Percentiles rank a stretch among this genome's conserved stretches.
Evolutionary conservation across 64 coral and sea anemone species (phyloP).

Genomic region (Dendrophyllia cribrosa): DNA sequence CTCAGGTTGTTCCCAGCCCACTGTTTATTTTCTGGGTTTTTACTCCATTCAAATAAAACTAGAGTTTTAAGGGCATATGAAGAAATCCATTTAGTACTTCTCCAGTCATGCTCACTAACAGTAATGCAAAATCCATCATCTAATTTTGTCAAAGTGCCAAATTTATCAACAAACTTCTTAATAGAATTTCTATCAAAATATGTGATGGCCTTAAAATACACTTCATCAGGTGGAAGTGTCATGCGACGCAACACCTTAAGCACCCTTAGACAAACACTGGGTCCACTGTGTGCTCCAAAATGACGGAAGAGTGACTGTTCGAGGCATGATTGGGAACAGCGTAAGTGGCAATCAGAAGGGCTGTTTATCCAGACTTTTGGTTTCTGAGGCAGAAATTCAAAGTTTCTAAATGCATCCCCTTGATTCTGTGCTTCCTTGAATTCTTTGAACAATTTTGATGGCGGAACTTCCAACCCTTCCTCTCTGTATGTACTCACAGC

Average conservation of each 20-base stretch:
- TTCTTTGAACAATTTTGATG: neutral
- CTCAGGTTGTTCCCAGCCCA: conserved; percentile 13
- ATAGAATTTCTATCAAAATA: too few relatives aligned
- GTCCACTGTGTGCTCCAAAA: conserved; percentile 31
- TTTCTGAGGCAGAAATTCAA: too few relatives aligned
- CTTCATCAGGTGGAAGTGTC: neutral
- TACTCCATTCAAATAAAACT: conserved; percentile 39
- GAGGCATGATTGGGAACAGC: conserved; percentile 47
- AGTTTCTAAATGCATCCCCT: too few relatives aligned
- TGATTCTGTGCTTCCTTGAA: too few relatives aligned
- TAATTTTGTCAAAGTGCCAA: too few relatives aligned
- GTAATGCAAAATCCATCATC: too few relatives aligned
- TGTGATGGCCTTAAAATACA: too few relatives aligned
- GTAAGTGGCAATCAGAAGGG: neutral
- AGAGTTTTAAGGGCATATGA: conserved; percentile 55
- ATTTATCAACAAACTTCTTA: too few relatives aligned
- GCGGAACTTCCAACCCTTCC: neutral
- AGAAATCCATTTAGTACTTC: neutral
- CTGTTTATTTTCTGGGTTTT: neutral
- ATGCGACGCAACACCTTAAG: conserved; percentile 42
- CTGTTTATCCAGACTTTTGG: too few relatives aligned
- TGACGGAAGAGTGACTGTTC: conserved; percentile 34
- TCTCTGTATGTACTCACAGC: conserved; percentile 9
- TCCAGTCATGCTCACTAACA: too few relatives aligned
- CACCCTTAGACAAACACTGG: conserved; percentile 23